Evolutionary conservation across 2,113 vertebrate species (phyloP).

Genomic region (Picathartes gymnocephalus): DNA sequence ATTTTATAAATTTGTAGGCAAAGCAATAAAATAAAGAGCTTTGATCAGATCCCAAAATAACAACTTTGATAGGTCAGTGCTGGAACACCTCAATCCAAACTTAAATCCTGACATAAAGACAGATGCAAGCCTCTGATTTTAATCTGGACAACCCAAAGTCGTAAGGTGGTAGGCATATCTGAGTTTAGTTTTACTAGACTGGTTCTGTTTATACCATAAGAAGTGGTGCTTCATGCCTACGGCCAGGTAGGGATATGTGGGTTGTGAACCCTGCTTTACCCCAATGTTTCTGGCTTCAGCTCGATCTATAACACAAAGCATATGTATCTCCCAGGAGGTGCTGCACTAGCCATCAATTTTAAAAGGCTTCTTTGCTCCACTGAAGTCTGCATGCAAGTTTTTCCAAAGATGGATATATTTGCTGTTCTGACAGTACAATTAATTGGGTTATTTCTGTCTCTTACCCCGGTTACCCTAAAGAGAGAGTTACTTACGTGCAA

Average conservation of each 20-base stretch:
- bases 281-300: not conserved
- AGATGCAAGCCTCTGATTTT: not conserved
- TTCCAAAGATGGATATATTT: constrained; percentile 35
- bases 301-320: not conserved
- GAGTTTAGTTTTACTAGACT: not conserved
- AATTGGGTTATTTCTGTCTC: constrained; percentile 31
- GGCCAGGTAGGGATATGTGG: not conserved
- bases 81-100: not conserved
- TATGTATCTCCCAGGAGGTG: constrained; percentile 24
- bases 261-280: not conserved
- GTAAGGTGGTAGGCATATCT: not conserved
- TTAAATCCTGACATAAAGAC: not conserved
- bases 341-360: not conserved
- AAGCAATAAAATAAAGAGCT: not conserved
- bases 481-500: not conserved
- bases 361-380: not conserved
- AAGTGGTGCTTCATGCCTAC: not conserved
- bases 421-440: not conserved
- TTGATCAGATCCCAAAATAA: not conserved
- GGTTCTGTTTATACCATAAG: not conserved
- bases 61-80: not conserved
- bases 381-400: not conserved
- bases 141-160: not conserved
- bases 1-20: not conserved
- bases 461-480: not conserved